Conservation (phyloP, 2,888 invertebrate genomes). For the Scelioninae gen. 2 region DNA sequence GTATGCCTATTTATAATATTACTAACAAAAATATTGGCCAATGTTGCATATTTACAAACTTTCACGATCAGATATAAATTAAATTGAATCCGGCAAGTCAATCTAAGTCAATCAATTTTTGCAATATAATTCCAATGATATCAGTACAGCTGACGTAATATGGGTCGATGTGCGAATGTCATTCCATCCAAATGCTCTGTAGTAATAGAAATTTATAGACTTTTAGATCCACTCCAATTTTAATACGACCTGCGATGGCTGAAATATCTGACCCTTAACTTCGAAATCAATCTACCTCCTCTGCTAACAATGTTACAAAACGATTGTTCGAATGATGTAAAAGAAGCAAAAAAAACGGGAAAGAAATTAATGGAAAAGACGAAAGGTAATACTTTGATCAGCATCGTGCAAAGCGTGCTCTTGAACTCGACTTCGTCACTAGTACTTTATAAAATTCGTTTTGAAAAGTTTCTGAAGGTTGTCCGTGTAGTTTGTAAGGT, state of each 20-base stretch:
- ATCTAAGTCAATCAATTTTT: background rate
- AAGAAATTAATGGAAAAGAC: background rate
- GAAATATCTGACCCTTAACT: slow-evolving; percentile 8
- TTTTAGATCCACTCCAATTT: background rate
- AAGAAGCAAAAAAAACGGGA: background rate
- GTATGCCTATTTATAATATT: no score
- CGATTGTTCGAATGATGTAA: slow-evolving; percentile 1
- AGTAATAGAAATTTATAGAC: slow-evolving; percentile 9
- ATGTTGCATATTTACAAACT: no score
- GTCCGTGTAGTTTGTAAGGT: slow-evolving; percentile 23
- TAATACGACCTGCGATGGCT: slow-evolving; percentile 8
- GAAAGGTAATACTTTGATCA: no score
- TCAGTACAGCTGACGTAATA: background rate
- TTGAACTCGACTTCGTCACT: slow-evolving; percentile 6
- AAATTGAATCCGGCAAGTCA: no score
- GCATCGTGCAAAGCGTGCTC: background rate
- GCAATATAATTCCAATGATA: background rate
- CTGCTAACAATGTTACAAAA: slow-evolving; percentile 5
- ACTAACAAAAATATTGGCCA: no score
- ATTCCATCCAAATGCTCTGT: background rate
- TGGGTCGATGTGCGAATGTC: slow-evolving; percentile 1
- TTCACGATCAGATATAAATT: no score
- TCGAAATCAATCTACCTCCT: slow-evolving; percentile 1
- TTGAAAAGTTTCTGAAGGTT: slow-evolving; percentile 16
- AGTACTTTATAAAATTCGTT: slow-evolving; percentile 21